Conservation (phyloP, 1,140 invertebrate species). For the Nasonia longicornis region DNA sequence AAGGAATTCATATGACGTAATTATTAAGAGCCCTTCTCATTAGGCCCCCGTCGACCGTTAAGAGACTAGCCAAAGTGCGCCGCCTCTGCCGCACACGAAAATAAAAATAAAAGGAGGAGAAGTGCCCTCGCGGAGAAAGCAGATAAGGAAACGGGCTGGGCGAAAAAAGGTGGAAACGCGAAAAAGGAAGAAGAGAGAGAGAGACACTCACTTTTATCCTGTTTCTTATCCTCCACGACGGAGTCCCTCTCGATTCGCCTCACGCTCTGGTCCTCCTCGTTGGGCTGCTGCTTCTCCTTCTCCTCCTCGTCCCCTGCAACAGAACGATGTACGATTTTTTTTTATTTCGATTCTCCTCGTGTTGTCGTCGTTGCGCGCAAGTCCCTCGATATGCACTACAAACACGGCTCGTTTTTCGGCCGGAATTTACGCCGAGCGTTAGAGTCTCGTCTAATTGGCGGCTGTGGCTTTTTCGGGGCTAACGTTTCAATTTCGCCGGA, state of each 20-base stretch:
- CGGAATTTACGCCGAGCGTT: too few relatives aligned
- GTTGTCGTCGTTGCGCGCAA: too few relatives aligned
- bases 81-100: neutral
- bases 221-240: slow-evolving; percentile 50
- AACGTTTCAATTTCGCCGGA: neutral
- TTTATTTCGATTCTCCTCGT: neutral
- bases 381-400: too few relatives aligned
- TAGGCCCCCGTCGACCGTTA: neutral
- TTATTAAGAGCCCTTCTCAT: slow-evolving; percentile 9
- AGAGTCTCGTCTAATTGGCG: neutral
- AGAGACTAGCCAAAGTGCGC: neutral
- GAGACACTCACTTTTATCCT: slow-evolving; percentile 54
- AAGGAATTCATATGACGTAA: too few relatives aligned
- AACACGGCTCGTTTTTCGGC: too few relatives aligned
- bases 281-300: neutral
- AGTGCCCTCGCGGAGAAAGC: neutral
- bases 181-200: slow-evolving; percentile 10
- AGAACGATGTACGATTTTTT: slow-evolving; percentile 37
- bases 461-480: neutral
- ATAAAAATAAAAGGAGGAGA: slow-evolving; percentile 19
- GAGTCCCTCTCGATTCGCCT: slow-evolving; percentile 48
- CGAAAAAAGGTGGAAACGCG: neutral
- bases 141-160: slow-evolving; percentile 18
- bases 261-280: slow-evolving; percentile 39
- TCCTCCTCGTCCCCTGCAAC: slow-evolving; percentile 26